Evolutionary conservation across 2,113 vertebrate species (phyloP).

Genomic region (Ceratotherium simum): DNA sequence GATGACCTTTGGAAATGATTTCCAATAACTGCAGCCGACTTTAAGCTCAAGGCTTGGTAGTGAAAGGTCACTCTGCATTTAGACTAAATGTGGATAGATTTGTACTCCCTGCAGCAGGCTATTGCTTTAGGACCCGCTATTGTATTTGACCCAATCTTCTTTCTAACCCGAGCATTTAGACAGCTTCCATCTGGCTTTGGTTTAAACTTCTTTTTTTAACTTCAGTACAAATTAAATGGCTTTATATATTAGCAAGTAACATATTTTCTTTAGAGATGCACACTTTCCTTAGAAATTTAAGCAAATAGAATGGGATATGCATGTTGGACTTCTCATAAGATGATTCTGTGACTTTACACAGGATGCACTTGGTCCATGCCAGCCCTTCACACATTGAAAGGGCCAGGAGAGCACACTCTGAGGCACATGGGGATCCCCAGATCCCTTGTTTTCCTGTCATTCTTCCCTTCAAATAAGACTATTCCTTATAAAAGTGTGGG

Average conservation of each 20-base stretch:
- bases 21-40: conserved; percentile 83
- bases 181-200: conserved; percentile 73
- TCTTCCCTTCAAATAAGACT: not conserved
- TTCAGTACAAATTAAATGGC: conserved; percentile 58
- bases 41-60: conserved; percentile 80
- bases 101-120: conserved; percentile 75
- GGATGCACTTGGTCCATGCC: rapidly evolving
- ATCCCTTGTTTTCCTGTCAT: not conserved
- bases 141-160: conserved; percentile 79
- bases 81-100: conserved; percentile 82
- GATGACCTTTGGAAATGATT: conserved; percentile 88
- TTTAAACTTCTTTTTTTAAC: conserved; percentile 64
- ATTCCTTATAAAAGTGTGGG: not conserved
- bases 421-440: not conserved
- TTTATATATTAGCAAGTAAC: not conserved
- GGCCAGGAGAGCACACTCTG: rapidly evolving
- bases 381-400: not conserved
- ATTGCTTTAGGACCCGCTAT: conserved; percentile 72
- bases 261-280: not conserved
- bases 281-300: conserved; percentile 2
- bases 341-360: rapidly evolving
- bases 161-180: conserved; percentile 77
- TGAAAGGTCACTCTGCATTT: conserved; percentile 85
- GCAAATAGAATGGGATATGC: not conserved
- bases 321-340: not conserved